Conservation (phyloP, 2,797 vertebrate genomes). For the Malurus splendens region DNA sequence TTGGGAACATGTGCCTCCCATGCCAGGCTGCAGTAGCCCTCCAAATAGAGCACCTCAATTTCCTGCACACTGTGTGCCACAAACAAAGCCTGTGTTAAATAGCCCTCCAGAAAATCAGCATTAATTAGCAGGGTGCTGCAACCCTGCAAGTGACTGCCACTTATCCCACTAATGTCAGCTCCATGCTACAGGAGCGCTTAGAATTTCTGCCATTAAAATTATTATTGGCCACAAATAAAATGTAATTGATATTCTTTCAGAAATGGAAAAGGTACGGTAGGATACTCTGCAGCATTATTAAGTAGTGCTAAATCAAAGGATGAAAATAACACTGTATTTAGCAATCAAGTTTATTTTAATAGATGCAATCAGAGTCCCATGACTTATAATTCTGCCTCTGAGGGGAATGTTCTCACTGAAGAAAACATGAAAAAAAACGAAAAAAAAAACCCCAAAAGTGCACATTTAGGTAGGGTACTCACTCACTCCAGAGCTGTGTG, state of each 20-base stretch:
- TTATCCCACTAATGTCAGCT: background rate
- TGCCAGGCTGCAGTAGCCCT: background rate
- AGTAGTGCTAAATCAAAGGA: background rate
- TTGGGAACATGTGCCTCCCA: rapidly evolving
- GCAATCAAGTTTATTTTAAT: background rate
- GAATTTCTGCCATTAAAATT: slow-evolving; percentile 6
- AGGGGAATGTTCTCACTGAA: background rate
- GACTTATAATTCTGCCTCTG: background rate
- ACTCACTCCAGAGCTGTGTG: background rate
- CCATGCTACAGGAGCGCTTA: background rate
- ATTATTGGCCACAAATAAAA: slow-evolving; percentile 4
- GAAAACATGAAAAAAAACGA: background rate
- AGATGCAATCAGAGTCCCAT: background rate
- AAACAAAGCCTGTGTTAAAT: background rate
- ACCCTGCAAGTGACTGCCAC: background rate
- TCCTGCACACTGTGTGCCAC: background rate
- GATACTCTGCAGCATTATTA: background rate
- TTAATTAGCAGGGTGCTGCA: slow-evolving; percentile 3
- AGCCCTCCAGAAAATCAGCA: background rate
- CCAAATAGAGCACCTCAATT: rapidly evolving
- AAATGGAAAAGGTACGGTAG: background rate
- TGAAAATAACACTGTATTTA: background rate
- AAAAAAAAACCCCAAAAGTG: background rate
- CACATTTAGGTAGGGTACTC: background rate
- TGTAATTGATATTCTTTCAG: background rate